Evolutionary conservation across 2,888 invertebrate species (phyloP).

Genomic region (Galeruca laticollis): DNA sequence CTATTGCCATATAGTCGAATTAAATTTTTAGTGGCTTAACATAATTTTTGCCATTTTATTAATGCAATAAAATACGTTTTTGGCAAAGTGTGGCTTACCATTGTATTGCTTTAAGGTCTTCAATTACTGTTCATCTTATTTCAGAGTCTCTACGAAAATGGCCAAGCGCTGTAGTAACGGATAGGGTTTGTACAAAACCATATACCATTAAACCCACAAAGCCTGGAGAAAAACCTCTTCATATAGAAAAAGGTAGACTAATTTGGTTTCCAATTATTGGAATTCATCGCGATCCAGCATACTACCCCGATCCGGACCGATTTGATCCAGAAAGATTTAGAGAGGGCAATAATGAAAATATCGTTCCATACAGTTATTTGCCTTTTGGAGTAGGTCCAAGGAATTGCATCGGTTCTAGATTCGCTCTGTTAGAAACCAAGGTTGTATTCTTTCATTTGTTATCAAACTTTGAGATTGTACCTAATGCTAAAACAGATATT

Average conservation of each 20-base stretch:
- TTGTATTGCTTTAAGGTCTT: too few species aligned
- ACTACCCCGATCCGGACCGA: constrained; percentile 65
- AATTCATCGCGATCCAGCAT: constrained; percentile 65
- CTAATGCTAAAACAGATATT: constrained; percentile 56
- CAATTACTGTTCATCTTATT: neutral
- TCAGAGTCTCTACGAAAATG: constrained; percentile 66
- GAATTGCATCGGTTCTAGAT: constrained; percentile 67
- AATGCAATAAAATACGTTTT: too few species aligned
- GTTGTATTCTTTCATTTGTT: constrained; percentile 54
- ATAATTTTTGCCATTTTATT: too few species aligned
- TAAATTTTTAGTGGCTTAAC: too few species aligned
- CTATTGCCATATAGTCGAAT: too few species aligned
- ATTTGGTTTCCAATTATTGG: constrained; percentile 61
- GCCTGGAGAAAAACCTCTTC: constrained; percentile 50
- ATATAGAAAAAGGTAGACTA: constrained; percentile 53
- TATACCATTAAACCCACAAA: constrained; percentile 60
- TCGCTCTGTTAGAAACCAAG: constrained; percentile 63
- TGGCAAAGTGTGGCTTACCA: too few species aligned
- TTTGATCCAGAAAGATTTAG: constrained; percentile 66
- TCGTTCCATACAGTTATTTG: constrained; percentile 67
- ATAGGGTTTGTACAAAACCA: constrained; percentile 68
- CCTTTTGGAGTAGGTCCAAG: constrained; percentile 71
- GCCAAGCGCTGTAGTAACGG: constrained; percentile 67
- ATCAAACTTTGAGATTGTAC: constrained; percentile 54
- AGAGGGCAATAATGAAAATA: constrained; percentile 61